A percentile compares a stretch with the other conserved stretches of the same genome.
Evolutionary conservation across 2,113 vertebrate species (phyloP).

Genomic region (Ciconia stormi): DNA sequence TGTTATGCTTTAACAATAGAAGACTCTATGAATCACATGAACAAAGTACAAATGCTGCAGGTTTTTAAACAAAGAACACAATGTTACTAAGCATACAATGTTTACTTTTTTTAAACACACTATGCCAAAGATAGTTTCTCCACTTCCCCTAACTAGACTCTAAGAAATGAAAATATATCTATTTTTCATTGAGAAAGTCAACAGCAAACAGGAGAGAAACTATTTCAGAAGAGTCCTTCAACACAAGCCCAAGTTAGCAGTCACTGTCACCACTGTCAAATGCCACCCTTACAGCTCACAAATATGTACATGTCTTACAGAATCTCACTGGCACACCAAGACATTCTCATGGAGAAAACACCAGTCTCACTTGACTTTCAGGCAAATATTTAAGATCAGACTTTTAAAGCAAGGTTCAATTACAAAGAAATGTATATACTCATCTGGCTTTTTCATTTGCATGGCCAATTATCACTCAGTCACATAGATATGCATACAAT

Average conservation of each 20-base stretch:
- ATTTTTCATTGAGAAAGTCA: not conserved
- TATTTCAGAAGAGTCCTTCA: slow-evolving; percentile 9
- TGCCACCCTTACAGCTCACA: not conserved
- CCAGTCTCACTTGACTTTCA: not conserved
- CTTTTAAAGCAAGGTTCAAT: not conserved
- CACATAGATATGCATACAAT: not conserved
- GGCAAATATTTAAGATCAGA: not conserved
- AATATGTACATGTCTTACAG: not conserved
- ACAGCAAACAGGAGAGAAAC: slow-evolving; percentile 5
- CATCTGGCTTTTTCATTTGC: not conserved
- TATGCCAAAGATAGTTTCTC: not conserved
- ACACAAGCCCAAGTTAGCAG: not conserved
- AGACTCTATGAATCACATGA: not conserved
- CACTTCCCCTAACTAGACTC: not conserved
- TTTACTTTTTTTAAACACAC: not conserved
- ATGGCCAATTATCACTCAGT: not conserved
- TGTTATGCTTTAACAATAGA: not conserved
- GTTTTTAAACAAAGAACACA: not conserved
- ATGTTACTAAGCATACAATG: not conserved
- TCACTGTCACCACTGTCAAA: not conserved
- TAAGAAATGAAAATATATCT: not conserved
- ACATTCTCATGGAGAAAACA: not conserved
- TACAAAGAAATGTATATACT: not conserved
- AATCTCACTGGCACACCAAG: not conserved
- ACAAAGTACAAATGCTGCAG: not conserved